Base-by-base conservation (phyloP, 2,113 vertebrate genomes). In the Siniperca knerii region DNA sequence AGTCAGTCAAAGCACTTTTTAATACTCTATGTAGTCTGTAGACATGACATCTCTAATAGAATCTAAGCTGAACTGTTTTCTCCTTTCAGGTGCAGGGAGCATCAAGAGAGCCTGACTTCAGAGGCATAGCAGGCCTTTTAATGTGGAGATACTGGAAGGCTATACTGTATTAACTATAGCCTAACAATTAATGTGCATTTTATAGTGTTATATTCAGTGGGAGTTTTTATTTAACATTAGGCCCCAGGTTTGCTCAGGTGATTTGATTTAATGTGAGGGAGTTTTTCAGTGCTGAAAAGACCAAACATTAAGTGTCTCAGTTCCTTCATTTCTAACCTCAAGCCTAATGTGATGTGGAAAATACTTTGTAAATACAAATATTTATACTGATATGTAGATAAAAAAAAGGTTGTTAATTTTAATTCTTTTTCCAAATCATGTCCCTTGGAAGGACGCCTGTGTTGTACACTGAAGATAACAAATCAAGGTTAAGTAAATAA, bases 61-160 rank as follows among this genome's bases (percentile, higher is more conserved):
- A 69, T 65, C 10, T 71, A 69, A 84, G 52, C 13, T 10, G 15
- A 70, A 23, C 4, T 6, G 0, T 29, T 70, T 80, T 25, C 20
- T 67, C 33, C 21, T 92, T 92, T 52, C 84, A 95, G 92, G 77
- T 90, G 65, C 76, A 87, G 48, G 37, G 35, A 20, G 11, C 9
- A 10, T 52, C 29, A 76, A 7, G 87, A 92, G 80, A 82, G 67
- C 64, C 75, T 89, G 90, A 89, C 77, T 2, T 94, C 90, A 50
- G 92, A 93, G 23, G 76, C 81, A 0, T 93, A 90, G 62, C 25
- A 13, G 8, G 42, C 4, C 16, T 25, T 25, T 74, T 15, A 35
- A 44, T 33, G 21, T n/a, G 35, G 29, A 62, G 13, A 68, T 18
- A 66, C 12, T 37, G 2, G 61, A 52, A 35, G 1, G 2, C 23